Evolutionary conservation across 2,113 vertebrate genomes (phyloP), one percentile per base, ranked within the genome.

Genomic region (Anolis carolinensis): DNA sequence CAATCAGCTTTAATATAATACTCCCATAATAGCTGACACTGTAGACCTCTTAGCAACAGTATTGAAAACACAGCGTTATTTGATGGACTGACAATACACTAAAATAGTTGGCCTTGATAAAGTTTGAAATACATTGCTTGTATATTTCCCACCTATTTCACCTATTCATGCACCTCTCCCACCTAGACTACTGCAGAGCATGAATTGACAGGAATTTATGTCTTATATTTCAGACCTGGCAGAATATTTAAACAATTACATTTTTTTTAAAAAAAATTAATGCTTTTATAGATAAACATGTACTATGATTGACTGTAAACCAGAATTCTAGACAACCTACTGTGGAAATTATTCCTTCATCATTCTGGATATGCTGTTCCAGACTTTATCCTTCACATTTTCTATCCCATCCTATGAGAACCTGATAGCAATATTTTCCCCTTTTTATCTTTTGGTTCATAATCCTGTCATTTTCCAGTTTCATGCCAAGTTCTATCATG

Each of bases 171-270:
- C 34, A 44, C 9, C 20, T 30, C 39, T 70, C 52, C 76, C 13
- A 20, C 50, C 18, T 0, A n/a, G 1, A 18, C 0, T 68, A 30
- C 86, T 65, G 0, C 6, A 86, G 14, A 79, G 34, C 16, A 72
- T 89, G 55, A 18, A 44, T 48, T 68, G 74, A 70, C 32, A 65
- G 2, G 48, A 84, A 74, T 81, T 87, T 89, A 72, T 32, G 2
- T 23, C 25, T 89, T 87, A 79, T 10, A 25, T 89, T 92, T 84
- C 52, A 86, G 73, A 44, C 3, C 13, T 80, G 18, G 13, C 14
- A 87, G 81, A 87, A 77, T 70, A 84, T 74, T 88, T 86, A 74
- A 89, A 14, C 32, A 84, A 77, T 20, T 48, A 50, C 86, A 82
- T 6, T 2, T 78, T 13, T 55, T 50, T 30, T 76, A n/a, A n/a